These are phyloP conservation scores for Oceanodroma tethys DNA, from an alignment of 2,113 vertebrate genomes.

Conservation along the genomic window DNA sequence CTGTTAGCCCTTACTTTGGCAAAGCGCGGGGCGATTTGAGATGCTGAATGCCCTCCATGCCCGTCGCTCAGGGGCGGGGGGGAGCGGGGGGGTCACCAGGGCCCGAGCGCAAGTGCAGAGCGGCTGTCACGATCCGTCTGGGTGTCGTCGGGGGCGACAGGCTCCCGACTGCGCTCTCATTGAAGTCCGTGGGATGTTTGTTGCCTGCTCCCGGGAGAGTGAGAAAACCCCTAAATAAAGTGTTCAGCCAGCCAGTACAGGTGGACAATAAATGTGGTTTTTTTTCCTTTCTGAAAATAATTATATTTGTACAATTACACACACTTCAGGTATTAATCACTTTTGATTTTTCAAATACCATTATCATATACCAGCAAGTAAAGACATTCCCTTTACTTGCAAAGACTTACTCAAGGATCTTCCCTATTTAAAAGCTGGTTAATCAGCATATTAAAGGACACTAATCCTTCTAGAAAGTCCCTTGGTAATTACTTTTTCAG, in stretches of 20 bases:
- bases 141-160: too few species aligned
- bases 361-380: not conserved
- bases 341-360: not conserved
- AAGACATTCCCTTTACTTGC: not conserved
- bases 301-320: not conserved
- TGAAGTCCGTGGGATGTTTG: fast-evolving
- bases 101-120: fast-evolving
- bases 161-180: fast-evolving
- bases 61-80: fast-evolving
- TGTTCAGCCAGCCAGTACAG: not conserved
- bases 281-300: not conserved
- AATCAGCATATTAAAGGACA: slow-evolving; percentile 33
- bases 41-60: not conserved
- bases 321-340: not conserved
- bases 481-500: slow-evolving; percentile 28
- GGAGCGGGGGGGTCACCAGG: fast-evolving
- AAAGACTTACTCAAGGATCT: not conserved
- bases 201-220: not conserved
- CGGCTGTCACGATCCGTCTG: fast-evolving
- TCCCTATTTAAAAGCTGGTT: not conserved
- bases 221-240: not conserved
- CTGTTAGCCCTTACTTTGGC: not conserved
- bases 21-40: not conserved
- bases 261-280: not conserved
- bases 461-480: slow-evolving; percentile 28